Evolutionary conservation across 2,888 invertebrate species (phyloP).

Genomic region (Platycheirus albimanus): DNA sequence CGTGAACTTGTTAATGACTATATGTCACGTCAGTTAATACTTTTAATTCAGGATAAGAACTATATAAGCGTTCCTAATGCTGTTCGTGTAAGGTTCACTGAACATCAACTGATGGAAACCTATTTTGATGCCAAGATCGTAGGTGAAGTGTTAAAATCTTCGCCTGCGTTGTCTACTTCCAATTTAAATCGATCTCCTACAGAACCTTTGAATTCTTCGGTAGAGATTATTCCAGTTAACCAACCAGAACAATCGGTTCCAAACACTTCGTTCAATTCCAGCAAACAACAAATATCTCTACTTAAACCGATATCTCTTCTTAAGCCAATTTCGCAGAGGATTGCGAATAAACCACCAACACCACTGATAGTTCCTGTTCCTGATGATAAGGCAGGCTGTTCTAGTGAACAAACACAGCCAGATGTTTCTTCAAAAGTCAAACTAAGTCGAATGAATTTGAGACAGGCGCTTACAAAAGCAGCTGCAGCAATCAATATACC

Average conservation of each 20-base stretch:
- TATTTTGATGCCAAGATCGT: constrained; percentile 76
- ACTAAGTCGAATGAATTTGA: constrained; percentile 80
- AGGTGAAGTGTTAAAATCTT: constrained; percentile 37
- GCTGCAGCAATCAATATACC: constrained; percentile 75
- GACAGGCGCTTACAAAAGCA: constrained; percentile 80
- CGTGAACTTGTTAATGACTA: constrained; percentile 76
- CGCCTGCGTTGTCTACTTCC: background rate
- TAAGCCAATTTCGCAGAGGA: constrained; percentile 74
- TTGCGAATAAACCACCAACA: constrained; percentile 24
- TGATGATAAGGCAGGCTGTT: constrained; percentile 29
- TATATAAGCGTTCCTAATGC: constrained; percentile 76
- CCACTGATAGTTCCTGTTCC: background rate
- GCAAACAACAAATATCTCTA: constrained; percentile 56
- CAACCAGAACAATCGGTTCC: background rate
- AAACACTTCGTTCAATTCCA: constrained; percentile 6
- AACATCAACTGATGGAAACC: constrained; percentile 79
- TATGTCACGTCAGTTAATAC: constrained; percentile 78
- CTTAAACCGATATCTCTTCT: constrained; percentile 73
- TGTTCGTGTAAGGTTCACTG: constrained; percentile 77
- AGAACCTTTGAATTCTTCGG: too few relatives aligned
- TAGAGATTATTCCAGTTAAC: background rate
- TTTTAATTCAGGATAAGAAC: constrained; percentile 76
- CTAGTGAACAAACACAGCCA: constrained; percentile 25
- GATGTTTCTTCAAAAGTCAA: constrained; percentile 77
- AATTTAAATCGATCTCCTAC: too few relatives aligned